Conservation (phyloP, 2,888 invertebrate genomes). For the Odontothrips loti region DNA sequence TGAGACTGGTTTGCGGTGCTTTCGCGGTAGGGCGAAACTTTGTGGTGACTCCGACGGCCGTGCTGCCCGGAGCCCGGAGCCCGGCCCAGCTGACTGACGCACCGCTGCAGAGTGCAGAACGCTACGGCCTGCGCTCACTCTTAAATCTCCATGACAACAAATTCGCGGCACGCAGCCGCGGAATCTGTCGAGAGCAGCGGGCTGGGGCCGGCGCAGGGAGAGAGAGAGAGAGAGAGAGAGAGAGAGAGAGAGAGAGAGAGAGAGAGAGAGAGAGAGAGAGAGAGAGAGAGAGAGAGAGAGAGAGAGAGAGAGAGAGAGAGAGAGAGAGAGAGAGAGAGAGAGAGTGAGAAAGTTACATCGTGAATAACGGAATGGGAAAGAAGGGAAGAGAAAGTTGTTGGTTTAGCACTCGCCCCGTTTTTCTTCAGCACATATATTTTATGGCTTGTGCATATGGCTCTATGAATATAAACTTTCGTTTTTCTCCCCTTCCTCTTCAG, state of each 20-base stretch:
- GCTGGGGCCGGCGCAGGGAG: too few relatives aligned
- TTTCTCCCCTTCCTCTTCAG: background rate
- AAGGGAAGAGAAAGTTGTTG: constrained; percentile 9
- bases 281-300: too few relatives aligned
- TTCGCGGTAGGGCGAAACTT: background rate
- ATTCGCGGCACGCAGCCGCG: background rate
- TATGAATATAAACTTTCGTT: constrained; percentile 7
- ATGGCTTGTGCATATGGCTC: constrained; percentile 15
- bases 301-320: too few relatives aligned
- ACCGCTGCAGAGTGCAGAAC: background rate
- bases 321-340: too few relatives aligned
- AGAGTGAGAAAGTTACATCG: constrained; percentile 3
- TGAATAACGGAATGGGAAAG: background rate
- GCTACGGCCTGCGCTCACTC: background rate
- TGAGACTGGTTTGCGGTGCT: background rate
- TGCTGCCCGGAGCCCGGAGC: background rate
- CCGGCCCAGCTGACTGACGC: background rate
- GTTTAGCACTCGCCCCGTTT: constrained; percentile 13
- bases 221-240: too few relatives aligned
- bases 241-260: too few relatives aligned
- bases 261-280: too few relatives aligned
- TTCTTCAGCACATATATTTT: constrained; percentile 13
- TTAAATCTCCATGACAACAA: constrained; percentile 6
- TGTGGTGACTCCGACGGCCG: background rate
- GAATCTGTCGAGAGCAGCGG: too few relatives aligned